phyloP scores from a whole-genome alignment of 2,797 vertebrate genomes.

The Chaetophractus vellerosus region DNA sequence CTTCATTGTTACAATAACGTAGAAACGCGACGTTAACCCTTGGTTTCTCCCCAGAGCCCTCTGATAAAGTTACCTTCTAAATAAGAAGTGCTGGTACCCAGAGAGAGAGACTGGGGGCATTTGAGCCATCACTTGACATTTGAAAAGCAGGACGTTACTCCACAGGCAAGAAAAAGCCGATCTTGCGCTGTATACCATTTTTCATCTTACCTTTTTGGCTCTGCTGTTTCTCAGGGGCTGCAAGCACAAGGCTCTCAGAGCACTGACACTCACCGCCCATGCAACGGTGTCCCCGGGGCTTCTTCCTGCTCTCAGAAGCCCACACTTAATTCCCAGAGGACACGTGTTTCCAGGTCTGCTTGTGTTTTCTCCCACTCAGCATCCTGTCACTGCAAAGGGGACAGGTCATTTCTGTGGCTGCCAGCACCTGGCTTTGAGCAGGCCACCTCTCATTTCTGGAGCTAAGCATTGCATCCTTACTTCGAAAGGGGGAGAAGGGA shows the following conservation, averaged over 20 bases:
- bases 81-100: neutral
- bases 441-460: neutral
- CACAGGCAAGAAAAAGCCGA: neutral
- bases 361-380: neutral
- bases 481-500: neutral
- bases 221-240: slow-evolving; percentile 2
- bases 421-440: neutral
- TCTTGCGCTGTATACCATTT: neutral
- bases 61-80: neutral
- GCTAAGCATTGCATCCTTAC: neutral
- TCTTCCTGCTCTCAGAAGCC: neutral
- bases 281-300: neutral
- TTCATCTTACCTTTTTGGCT: neutral
- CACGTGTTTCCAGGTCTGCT: neutral
- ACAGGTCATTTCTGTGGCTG: neutral
- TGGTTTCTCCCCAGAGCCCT: neutral
- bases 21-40: slow-evolving; percentile 6
- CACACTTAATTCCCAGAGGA: neutral
- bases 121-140: neutral
- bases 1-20: neutral
- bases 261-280: neutral
- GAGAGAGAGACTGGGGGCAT: neutral
- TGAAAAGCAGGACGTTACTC: neutral
- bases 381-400: neutral
- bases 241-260: neutral